phyloP scores from a whole-genome alignment of 2,797 vertebrate genomes.

The Manis crassicaudata region DNA sequence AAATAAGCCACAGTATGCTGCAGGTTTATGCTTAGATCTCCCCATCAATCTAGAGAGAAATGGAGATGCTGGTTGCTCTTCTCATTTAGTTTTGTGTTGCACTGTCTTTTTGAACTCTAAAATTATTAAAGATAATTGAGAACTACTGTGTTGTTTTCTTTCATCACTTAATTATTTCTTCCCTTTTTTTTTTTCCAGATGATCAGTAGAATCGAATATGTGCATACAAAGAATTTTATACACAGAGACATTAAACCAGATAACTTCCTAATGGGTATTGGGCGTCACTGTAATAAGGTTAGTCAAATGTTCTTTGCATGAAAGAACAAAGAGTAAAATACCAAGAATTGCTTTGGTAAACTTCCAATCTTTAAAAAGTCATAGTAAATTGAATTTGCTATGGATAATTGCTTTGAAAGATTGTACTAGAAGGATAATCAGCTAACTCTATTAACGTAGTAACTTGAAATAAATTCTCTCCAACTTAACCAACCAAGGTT shows the following conservation, averaged over 20 bases:
- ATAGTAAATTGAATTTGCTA: conserved; percentile 71
- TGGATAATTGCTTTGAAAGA: conserved; percentile 72
- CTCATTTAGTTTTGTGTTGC: conserved; percentile 11
- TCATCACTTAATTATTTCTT: conserved; percentile 29
- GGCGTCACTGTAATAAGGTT: conserved; percentile 99
- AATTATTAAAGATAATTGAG: conserved; percentile 25
- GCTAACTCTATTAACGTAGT: conserved; percentile 74
- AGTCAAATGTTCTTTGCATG: conserved; percentile 88
- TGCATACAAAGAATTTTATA: conserved; percentile 99
- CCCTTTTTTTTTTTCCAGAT: conserved; percentile 89
- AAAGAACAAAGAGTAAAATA: conserved; percentile 76
- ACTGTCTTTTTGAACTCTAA: background rate
- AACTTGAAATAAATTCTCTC: conserved; percentile 69
- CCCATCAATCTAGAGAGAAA: background rate
- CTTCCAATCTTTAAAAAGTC: conserved; percentile 75
- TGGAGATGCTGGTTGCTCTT: background rate
- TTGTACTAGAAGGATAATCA: conserved; percentile 72
- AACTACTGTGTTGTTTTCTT: conserved; percentile 59
- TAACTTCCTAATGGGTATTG: conserved; percentile 99
- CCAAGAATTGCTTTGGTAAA: conserved; percentile 69
- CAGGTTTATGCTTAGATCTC: background rate
- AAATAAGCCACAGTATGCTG: background rate
- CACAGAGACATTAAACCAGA: conserved; percentile 99
- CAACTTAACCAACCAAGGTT: conserved; percentile 62
- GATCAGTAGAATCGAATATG: conserved; percentile 99